Percentiles rank a stretch among this genome's conserved stretches.
These are phyloP conservation scores for Pelobates cultripes DNA, from an alignment of 2,797 vertebrate species.

Conservation along the genomic window DNA sequence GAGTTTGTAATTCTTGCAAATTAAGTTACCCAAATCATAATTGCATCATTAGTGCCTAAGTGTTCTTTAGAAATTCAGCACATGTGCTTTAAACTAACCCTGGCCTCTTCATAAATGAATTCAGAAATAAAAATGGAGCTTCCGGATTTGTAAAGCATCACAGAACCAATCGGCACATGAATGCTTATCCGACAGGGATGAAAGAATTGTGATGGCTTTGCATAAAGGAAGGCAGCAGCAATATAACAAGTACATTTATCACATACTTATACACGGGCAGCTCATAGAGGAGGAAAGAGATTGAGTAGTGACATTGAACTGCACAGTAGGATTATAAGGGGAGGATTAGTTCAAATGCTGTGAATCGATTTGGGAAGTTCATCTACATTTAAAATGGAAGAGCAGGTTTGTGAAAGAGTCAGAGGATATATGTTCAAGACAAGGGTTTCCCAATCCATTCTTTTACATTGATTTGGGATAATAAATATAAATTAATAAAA, in stretches of 20 bases:
- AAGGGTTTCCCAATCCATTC: too few relatives aligned
- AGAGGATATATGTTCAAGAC: too few relatives aligned
- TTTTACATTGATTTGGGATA: too few relatives aligned
- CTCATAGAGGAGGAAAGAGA: constrained; percentile 62
- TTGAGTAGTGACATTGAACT: constrained; percentile 61
- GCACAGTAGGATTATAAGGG: constrained; percentile 63
- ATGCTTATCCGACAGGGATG: constrained; percentile 49
- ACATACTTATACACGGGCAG: constrained; percentile 59
- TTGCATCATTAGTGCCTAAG: constrained; percentile 59
- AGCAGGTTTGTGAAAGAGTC: constrained; percentile 58
- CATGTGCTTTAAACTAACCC: constrained; percentile 26
- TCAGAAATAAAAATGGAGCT: constrained; percentile 46
- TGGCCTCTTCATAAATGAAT: constrained; percentile 27
- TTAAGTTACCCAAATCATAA: constrained; percentile 40
- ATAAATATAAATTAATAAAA: too few relatives aligned
- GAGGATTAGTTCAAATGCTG: constrained; percentile 59
- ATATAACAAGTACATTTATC: constrained; percentile 64
- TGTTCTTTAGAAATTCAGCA: constrained; percentile 58
- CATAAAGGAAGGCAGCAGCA: constrained; percentile 60
- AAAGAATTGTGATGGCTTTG: constrained; percentile 60
- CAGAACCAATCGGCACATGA: constrained; percentile 58
- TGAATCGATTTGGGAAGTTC: constrained; percentile 56
- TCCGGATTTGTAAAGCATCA: constrained; percentile 57
- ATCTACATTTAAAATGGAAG: constrained; percentile 59
- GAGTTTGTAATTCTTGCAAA: constrained; percentile 50